Evolutionary conservation across 2,113 vertebrate species (phyloP).

Genomic region (Zosterops hypoxanthus): DNA sequence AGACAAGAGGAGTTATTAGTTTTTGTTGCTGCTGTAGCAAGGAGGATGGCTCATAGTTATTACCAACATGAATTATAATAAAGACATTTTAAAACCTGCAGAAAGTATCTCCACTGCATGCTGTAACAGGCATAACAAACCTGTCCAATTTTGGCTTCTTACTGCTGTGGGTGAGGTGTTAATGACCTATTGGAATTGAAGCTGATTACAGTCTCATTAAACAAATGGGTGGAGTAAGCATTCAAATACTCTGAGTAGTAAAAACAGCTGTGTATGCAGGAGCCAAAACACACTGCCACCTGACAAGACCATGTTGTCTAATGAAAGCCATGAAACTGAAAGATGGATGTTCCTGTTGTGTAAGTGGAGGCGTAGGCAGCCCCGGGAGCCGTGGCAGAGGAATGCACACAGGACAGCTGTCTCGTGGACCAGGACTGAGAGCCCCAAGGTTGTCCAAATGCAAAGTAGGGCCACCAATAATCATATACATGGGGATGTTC

Average conservation of each 20-base stretch:
- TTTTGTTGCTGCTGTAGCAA: not conserved
- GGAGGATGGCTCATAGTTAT: not conserved
- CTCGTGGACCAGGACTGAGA: not conserved
- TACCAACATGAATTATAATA: not conserved
- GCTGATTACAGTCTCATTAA: conserved; percentile 53
- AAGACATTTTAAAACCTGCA: conserved; percentile 38
- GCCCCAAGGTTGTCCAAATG: not conserved
- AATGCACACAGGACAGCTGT: accelerated
- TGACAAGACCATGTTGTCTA: not conserved
- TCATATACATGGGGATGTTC: not conserved
- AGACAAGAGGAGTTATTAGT: not conserved
- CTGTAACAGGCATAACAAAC: conserved; percentile 28
- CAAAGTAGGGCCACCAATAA: not conserved
- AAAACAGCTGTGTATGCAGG: not conserved
- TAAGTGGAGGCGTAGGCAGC: not conserved
- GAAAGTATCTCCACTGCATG: conserved; percentile 5
- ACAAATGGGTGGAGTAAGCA: conserved; percentile 40
- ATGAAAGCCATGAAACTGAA: not conserved
- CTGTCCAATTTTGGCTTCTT: not conserved
- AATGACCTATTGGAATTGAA: conserved; percentile 48
- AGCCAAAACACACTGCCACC: not conserved
- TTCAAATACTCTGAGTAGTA: not conserved
- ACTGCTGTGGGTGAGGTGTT: conserved; percentile 42
- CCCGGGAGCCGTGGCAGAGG: not conserved
- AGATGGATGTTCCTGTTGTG: not conserved